Evolutionary conservation across 2,888 invertebrate species (phyloP).

Genomic region (Andrena bucephala): DNA sequence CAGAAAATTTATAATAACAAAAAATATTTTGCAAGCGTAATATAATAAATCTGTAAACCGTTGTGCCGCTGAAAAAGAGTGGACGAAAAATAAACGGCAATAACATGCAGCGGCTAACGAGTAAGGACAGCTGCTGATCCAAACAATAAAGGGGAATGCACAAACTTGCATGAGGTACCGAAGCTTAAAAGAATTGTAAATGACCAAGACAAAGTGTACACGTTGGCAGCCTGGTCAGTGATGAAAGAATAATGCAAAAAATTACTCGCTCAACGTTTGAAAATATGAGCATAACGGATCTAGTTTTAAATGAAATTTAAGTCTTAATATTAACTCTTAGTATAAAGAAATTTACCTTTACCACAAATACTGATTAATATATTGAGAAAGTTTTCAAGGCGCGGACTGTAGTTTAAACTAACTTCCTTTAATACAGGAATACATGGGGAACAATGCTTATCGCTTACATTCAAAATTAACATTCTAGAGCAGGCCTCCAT

Average conservation of each 20-base stretch:
- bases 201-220: not conserved
- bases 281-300: not conserved
- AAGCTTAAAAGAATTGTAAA: constrained; percentile 13
- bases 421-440: not conserved
- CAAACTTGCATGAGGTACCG: constrained; percentile 34
- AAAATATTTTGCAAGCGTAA: not conserved
- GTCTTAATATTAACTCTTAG: not conserved
- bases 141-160: constrained; percentile 46
- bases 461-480: not conserved
- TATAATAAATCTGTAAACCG: not conserved
- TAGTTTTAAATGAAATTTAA: not conserved
- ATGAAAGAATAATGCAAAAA: not conserved
- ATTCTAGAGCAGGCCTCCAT: too few species aligned
- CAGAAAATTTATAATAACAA: too few species aligned
- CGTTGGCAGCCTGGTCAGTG: not conserved
- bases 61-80: not conserved
- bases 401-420: not conserved
- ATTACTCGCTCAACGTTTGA: not conserved
- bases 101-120: constrained; percentile 51
- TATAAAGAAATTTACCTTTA: not conserved
- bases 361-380: not conserved
- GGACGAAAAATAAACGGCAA: constrained; percentile 17
- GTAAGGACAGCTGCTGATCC: constrained; percentile 47
- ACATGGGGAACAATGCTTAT: not conserved
- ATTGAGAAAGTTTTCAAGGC: not conserved